Conservation (phyloP, 2,113 vertebrate species). For the Marcusenius ussheri region DNA sequence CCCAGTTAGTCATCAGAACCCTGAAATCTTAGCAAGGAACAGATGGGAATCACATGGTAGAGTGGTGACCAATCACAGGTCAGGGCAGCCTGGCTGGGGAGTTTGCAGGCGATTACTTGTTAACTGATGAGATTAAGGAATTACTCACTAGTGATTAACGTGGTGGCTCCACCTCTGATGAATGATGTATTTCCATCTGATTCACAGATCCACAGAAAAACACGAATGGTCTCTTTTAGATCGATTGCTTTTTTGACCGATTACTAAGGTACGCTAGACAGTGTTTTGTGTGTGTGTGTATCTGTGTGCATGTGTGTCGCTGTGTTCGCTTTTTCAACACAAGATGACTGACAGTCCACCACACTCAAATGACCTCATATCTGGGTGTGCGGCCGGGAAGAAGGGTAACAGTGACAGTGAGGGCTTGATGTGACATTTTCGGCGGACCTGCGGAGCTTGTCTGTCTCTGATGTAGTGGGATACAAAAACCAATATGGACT, state of each 20-base stretch:
- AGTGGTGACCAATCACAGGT: background rate
- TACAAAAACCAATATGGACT: background rate
- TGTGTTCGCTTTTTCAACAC: background rate
- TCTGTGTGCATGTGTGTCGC: background rate
- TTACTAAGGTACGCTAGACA: background rate
- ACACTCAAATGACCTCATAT: background rate
- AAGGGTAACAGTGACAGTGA: background rate
- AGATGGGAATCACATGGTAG: background rate
- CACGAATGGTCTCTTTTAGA: background rate
- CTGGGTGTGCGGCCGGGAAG: background rate
- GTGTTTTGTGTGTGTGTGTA: background rate
- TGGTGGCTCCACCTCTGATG: background rate
- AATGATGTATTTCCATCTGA: background rate
- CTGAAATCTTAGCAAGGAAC: background rate
- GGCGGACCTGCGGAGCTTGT: background rate
- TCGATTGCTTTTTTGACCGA: too few relatives aligned
- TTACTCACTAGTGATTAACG: background rate
- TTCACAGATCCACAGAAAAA: background rate
- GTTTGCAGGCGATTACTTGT: background rate
- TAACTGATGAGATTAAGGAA: background rate
- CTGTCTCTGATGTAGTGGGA: background rate
- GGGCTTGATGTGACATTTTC: slow-evolving; percentile 8
- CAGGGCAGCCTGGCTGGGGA: background rate
- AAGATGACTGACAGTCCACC: background rate
- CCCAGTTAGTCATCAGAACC: background rate